Conservation (phyloP, 2,113 vertebrate genomes). For the Vicugna pacos region DNA sequence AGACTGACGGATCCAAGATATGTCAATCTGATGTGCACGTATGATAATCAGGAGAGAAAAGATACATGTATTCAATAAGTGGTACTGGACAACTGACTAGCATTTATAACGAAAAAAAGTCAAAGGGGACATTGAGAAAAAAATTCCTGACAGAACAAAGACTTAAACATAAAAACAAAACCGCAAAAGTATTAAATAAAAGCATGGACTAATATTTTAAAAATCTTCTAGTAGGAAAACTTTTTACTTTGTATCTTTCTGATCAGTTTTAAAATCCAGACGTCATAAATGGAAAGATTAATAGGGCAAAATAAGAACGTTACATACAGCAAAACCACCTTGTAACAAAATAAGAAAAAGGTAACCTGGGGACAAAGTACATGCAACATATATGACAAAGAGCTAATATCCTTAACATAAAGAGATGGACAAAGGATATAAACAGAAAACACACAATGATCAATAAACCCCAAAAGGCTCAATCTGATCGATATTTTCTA, state of each 20-base stretch:
- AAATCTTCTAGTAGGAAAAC: conserved; percentile 43
- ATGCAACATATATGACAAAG: not conserved
- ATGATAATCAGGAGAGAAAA: not conserved
- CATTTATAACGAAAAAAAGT: not conserved
- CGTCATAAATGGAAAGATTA: conserved; percentile 40
- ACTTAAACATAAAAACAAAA: conserved; percentile 54
- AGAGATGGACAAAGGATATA: conserved; percentile 31
- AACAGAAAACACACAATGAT: conserved; percentile 50
- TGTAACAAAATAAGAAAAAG: conserved; percentile 13
- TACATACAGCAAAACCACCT: not conserved
- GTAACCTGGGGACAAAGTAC: not conserved
- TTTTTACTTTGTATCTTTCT: not conserved
- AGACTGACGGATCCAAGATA: conserved; percentile 26
- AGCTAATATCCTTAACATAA: not conserved
- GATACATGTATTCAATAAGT: not conserved
- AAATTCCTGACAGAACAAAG: conserved; percentile 20
- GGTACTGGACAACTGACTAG: not conserved
- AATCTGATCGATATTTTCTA: conserved; percentile 5
- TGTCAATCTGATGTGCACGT: not conserved
- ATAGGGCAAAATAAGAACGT: conserved; percentile 39
- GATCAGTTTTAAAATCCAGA: conserved; percentile 9
- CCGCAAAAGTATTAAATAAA: conserved; percentile 12
- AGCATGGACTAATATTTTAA: conserved; percentile 17
- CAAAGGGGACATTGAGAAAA: not conserved
- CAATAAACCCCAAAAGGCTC: not conserved